Conservation (phyloP, 2,888 invertebrate species). For the Iselma pallidipennis region DNA sequence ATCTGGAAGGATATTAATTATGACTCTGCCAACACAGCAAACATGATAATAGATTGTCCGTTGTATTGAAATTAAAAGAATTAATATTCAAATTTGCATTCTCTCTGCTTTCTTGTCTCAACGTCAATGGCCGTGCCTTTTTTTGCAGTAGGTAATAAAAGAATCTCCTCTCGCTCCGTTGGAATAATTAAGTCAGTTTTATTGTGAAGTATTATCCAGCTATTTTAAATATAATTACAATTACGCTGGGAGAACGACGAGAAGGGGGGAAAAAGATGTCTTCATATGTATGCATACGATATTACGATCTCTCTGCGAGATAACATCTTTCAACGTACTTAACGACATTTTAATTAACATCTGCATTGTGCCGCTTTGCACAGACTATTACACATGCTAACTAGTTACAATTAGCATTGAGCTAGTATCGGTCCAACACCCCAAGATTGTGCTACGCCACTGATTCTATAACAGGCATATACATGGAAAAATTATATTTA, state of each 20-base stretch:
- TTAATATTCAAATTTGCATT: slow-evolving; percentile 5
- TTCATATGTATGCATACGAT: not conserved
- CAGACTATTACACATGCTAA: slow-evolving; percentile 45
- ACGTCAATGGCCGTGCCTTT: not conserved
- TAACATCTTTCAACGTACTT: slow-evolving; percentile 36
- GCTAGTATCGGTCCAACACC: not conserved
- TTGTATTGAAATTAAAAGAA: slow-evolving; percentile 8
- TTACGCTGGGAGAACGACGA: not conserved
- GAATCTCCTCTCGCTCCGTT: not conserved
- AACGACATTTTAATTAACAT: slow-evolving; percentile 41
- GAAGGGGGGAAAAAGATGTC: slow-evolving; percentile 6
- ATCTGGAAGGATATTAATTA: slow-evolving; percentile 21
- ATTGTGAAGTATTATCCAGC: slow-evolving; percentile 3
- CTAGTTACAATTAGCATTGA: slow-evolving; percentile 28
- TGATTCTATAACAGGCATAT: not conserved
- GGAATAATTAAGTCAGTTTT: not conserved
- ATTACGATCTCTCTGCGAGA: slow-evolving; percentile 28
- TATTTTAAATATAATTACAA: slow-evolving; percentile 12
- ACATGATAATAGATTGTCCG: slow-evolving; percentile 18
- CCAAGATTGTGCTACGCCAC: not conserved
- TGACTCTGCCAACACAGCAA: slow-evolving; percentile 16
- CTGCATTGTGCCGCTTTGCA: slow-evolving; percentile 38
- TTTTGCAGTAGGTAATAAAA: not conserved
- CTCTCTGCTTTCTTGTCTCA: not conserved
- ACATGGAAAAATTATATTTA: not conserved